Conservation (phyloP, 92 coral and sea anemone genomes). For the Hydrozoanthus gracilis region DNA sequence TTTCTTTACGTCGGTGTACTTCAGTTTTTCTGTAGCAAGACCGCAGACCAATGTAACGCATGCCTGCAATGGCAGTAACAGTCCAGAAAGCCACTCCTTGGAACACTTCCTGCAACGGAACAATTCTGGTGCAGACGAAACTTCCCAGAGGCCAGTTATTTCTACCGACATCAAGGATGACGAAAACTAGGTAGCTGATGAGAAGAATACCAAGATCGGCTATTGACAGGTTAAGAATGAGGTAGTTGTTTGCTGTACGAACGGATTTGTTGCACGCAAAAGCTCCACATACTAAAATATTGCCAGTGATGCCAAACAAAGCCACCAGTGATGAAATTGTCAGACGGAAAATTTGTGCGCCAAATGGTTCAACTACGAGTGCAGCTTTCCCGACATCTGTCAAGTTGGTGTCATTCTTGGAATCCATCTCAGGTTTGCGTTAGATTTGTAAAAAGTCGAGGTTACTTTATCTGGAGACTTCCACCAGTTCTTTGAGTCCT, state of each 20-base stretch:
- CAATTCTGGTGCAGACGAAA: neutral
- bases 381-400: neutral
- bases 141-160: neutral
- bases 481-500: too few relatives aligned
- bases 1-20: neutral
- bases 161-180: neutral
- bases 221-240: neutral
- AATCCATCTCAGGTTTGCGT: neutral
- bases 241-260: constrained; percentile 11
- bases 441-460: too few relatives aligned
- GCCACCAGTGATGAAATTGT: neutral
- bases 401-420: neutral
- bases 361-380: neutral
- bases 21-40: neutral
- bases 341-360: neutral
- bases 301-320: neutral
- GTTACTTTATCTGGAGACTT: too few relatives aligned
- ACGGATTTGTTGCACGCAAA: neutral
- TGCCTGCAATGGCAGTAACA: neutral
- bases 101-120: neutral
- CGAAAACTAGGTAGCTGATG: neutral
- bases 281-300: neutral
- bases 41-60: neutral
- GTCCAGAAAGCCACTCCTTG: constrained; percentile 1
- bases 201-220: constrained; percentile 24